Evolutionary conservation across 2,113 vertebrate genomes (phyloP), one percentile per base, ranked within the genome.

Genomic region (Leptodactylus fuscus): DNA sequence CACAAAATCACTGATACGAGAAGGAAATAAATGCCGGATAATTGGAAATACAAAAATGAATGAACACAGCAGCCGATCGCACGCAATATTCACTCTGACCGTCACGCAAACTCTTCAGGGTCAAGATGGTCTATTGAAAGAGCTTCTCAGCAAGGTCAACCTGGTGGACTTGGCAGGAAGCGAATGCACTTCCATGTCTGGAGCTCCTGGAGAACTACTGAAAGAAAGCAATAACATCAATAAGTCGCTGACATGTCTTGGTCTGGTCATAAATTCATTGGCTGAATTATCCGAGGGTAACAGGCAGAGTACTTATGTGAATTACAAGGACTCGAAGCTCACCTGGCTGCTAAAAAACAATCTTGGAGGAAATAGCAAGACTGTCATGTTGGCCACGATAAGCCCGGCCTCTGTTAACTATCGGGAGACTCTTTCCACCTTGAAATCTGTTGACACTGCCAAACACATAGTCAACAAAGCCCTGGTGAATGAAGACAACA

Each of bases 391-490:
- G 82, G 98, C 98, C 87, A 99, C 97, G 1, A 96, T 99, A 77
- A 99, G 98, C 88, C 98, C 98, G 4, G 94, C 98, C 2, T 97
- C 97, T 5, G 97, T 98, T 89, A 98, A 99, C 90, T 99, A 99
- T 0, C 97, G 98, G 88, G 97, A 99, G 93, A 99, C 97, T 0
- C 93, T 99, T 20, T 99, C 97, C 73, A 99, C 97, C 0, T 90
- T 99, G 27, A 95, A 97, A 78, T 99, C 98, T 0, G 98, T 97
- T 2, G 98, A 99, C 90, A 94, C 97, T 81, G 98, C 97, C 85
- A 99, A 98, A 88, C 95, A 97, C 71, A 99, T 99, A 5, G 95
- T 98, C 77, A 99, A 99, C 88, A 97, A 99, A 0, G 97, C 97
- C 0, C 88, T 98, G 12, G 97, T 99, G 79, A 99, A 99, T 4